Conservation (phyloP, 2,888 invertebrate species). For the Latheticus oryzae region DNA sequence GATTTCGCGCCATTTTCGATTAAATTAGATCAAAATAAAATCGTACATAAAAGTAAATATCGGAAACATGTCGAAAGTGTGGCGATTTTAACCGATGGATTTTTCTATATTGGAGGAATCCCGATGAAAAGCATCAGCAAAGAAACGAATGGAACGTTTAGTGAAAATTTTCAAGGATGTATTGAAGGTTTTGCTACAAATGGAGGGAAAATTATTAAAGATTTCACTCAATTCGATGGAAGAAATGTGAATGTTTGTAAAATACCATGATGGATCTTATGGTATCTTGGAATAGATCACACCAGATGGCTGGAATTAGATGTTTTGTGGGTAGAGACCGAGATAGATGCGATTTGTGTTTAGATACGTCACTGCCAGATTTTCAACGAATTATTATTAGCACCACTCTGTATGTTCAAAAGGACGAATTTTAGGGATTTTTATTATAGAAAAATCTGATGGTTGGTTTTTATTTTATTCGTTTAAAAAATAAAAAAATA, state of each 20-base stretch:
- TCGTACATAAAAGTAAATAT: conserved; percentile 30
- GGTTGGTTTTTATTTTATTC: neutral
- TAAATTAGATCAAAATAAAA: conserved; percentile 61
- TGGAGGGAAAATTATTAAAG: conserved; percentile 62
- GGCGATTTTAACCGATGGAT: conserved; percentile 58
- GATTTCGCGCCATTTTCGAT: conserved; percentile 64
- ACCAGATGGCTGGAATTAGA: conserved; percentile 1
- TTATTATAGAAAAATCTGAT: too few relatives aligned
- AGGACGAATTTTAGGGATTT: too few relatives aligned
- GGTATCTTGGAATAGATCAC: too few relatives aligned
- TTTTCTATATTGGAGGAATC: conserved; percentile 66
- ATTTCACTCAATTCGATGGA: conserved; percentile 71
- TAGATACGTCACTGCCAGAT: conserved; percentile 2
- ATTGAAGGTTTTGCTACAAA: conserved; percentile 64
- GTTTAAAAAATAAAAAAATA: neutral
- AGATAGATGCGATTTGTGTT: neutral
- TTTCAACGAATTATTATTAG: conserved; percentile 1
- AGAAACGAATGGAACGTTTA: conserved; percentile 64
- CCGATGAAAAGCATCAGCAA: conserved; percentile 57
- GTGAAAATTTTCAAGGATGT: conserved; percentile 65
- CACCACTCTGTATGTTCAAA: too few relatives aligned
- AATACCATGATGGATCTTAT: conserved; percentile 44
- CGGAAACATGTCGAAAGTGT: conserved; percentile 27
- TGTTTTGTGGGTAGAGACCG: conserved; percentile 6
- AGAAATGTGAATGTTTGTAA: conserved; percentile 72